Base-by-base conservation (phyloP, 2,113 vertebrate species). In the Euleptes europaea region DNA sequence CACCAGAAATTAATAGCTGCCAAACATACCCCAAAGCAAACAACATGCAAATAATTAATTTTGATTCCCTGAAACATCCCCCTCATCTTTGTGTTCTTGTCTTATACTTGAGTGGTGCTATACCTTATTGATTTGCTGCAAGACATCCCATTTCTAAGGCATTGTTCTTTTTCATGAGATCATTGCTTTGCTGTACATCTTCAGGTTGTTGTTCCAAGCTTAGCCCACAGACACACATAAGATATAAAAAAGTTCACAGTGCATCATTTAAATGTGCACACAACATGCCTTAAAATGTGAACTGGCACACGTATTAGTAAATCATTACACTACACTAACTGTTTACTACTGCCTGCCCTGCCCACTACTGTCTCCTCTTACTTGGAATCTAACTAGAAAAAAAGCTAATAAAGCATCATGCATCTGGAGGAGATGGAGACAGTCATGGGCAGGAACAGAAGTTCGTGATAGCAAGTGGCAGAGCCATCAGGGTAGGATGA, bases 111-210 rank as follows among this genome's bases (percentile, higher is more conserved):
- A 44, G 57, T 73, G 38, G 51, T 73, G 69, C 35, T 14, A 51
- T 60, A 49, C 17, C 44, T 54, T 47, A 83, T 74, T 83, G 81
- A 83, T 83, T 74, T 83, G n/a, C 31, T 73, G 31, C 10, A 81
- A 72, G 40, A 17, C 28, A 33, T 74, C 12, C 2, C 8, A 11
- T 60, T 75, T 47, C 82, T 47, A 75, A 65, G 71, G 40, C 57
- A 83, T 35, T 66, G 49, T 15, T 75, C 31, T 57, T 66, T 66
- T 75, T 83, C 1, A 65, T 65, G 35, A 47, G 54, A 83, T 26
- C 40, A 66, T 31, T 79, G 40, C 26, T 65, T 31, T 78, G 40
- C 38, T 35, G 35, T 57, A 74, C 63, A 73, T 73, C 42, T 66
- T 75, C 65, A 71, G 47, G 10, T 49, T 42, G 19, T 21, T 57